Evolutionary conservation across 2,888 invertebrate genomes (phyloP).

Genomic region (Cylloceria caligata): DNA sequence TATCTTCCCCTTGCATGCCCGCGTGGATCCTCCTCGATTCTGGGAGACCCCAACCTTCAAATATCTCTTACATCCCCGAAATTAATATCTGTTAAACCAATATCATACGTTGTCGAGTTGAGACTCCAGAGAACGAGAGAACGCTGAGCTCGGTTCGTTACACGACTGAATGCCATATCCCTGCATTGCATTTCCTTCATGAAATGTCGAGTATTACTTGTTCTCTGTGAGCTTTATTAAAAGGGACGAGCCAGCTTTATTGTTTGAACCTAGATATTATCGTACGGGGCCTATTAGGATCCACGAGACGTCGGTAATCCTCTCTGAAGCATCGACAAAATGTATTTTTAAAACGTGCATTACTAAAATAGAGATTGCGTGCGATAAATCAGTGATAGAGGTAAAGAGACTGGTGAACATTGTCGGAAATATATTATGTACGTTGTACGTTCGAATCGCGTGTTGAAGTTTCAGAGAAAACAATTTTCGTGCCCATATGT

Average conservation of each 20-base stretch:
- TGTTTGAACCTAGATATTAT: conserved; percentile 35
- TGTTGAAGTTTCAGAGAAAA: conserved; percentile 62
- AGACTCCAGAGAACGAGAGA: conserved; percentile 42
- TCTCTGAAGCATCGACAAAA: not conserved
- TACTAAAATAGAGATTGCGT: conserved; percentile 59
- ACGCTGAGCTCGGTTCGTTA: conserved; percentile 25
- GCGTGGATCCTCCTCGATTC: conserved; percentile 42
- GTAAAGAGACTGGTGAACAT: conserved; percentile 38
- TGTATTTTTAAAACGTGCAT: conserved; percentile 37
- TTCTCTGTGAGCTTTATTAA: conserved; percentile 73
- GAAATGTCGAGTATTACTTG: conserved; percentile 58
- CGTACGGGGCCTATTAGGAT: not conserved
- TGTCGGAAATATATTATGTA: not conserved
- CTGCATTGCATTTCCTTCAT: conserved; percentile 14
- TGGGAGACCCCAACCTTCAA: conserved; percentile 72
- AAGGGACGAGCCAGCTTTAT: conserved; percentile 49
- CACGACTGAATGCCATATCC: conserved; percentile 47
- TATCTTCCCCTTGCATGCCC: conserved; percentile 83
- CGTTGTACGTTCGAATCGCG: conserved; percentile 61
- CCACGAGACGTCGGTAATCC: not conserved
- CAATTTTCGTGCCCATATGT: conserved; percentile 66
- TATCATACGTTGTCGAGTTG: conserved; percentile 78
- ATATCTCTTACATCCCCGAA: conserved; percentile 82
- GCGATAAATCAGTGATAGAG: conserved; percentile 52
- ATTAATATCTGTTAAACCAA: conserved; percentile 83